Conservation (phyloP, 2,888 invertebrate species). For the Chouioia cunea region DNA sequence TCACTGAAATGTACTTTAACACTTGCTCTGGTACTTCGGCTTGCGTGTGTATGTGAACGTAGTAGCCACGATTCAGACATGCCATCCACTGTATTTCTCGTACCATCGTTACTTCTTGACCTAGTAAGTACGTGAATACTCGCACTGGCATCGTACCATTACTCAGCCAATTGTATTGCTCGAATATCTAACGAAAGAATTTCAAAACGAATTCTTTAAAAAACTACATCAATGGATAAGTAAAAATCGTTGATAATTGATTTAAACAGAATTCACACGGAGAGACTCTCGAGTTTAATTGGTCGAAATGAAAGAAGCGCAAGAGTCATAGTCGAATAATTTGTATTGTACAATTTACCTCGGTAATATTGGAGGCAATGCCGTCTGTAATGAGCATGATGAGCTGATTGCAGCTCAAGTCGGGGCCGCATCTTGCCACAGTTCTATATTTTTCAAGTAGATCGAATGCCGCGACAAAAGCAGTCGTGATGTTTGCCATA, state of each 20-base stretch:
- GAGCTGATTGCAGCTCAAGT: conserved; percentile 88
- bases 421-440: conserved; percentile 71
- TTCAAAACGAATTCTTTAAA: not conserved
- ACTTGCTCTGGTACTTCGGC: conserved; percentile 98
- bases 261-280: not conserved
- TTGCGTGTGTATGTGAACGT: conserved; percentile 92
- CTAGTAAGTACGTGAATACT: conserved; percentile 95
- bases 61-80: conserved; percentile 94
- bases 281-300: not conserved
- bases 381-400: conserved; percentile 98
- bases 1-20: conserved; percentile 93
- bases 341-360: conserved; percentile 63
- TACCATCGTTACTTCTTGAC: conserved; percentile 92
- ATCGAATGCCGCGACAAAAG: conserved; percentile 86
- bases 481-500: conserved; percentile 86
- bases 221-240: no score
- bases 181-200: conserved; percentile 73
- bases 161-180: conserved; percentile 81
- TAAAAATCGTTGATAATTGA: not conserved
- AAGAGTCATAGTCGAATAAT: not conserved
- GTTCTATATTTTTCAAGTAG: conserved; percentile 77
- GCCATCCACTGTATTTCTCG: conserved; percentile 94
- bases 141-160: conserved; percentile 85
- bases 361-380: conserved; percentile 87
- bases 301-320: not conserved